phyloP scores from a whole-genome alignment of 2,797 vertebrate genomes.

The Xerus rutilus region DNA sequence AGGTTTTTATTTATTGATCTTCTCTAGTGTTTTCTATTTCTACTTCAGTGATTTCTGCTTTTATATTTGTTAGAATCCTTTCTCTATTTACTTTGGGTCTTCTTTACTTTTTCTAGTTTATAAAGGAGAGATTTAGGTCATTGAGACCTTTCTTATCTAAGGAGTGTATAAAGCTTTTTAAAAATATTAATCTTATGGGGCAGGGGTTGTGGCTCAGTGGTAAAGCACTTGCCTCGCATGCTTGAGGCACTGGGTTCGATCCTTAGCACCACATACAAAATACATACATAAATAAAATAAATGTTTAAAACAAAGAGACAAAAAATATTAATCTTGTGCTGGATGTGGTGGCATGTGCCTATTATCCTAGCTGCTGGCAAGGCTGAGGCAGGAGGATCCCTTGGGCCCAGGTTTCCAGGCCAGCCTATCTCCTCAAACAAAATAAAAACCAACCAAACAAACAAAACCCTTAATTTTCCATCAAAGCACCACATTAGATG shows the following conservation, averaged over 20 bases:
- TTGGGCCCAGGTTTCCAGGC: background rate
- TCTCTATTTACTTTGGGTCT: background rate
- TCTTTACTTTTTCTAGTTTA: background rate
- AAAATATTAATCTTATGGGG: background rate
- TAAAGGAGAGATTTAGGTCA: background rate
- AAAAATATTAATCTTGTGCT: background rate
- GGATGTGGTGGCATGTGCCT: background rate
- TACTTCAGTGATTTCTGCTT: background rate
- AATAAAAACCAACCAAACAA: background rate
- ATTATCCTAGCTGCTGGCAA: background rate
- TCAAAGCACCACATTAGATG: background rate
- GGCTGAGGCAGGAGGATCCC: background rate
- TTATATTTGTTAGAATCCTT: background rate
- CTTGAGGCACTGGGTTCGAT: no score
- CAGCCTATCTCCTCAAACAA: background rate
- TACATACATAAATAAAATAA: no score
- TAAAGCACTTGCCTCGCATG: no score
- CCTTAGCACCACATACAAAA: no score
- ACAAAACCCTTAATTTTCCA: background rate
- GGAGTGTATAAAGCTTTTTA: background rate
- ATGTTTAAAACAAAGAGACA: no score
- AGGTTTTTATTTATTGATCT: constrained; percentile 1
- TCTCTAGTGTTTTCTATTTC: background rate
- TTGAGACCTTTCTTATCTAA: background rate
- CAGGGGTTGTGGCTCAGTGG: no score